These are phyloP conservation scores for Hirtodrosophila confusa DNA, from an alignment of 2,888 invertebrate species.

Conservation along the genomic window DNA sequence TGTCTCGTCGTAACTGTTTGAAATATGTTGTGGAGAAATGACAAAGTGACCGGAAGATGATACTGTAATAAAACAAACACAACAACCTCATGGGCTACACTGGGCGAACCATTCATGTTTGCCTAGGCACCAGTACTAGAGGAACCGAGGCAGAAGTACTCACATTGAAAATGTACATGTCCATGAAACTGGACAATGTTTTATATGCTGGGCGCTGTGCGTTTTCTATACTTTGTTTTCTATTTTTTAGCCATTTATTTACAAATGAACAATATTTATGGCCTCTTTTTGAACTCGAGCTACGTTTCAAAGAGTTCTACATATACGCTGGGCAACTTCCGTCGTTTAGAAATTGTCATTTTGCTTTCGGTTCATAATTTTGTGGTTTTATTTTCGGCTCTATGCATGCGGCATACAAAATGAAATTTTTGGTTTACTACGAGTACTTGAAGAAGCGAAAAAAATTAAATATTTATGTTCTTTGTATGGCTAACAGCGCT, in stretches of 20 bases:
- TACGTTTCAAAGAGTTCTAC: constrained; percentile 29
- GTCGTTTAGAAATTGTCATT: constrained; percentile 46
- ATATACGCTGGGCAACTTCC: constrained; percentile 49
- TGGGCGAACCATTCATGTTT: constrained; percentile 49
- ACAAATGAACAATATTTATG: constrained; percentile 79
- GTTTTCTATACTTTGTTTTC: constrained; percentile 46
- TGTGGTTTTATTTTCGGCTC: constrained; percentile 58
- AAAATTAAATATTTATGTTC: constrained; percentile 33
- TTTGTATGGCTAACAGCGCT: constrained; percentile 27
- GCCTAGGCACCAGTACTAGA: constrained; percentile 52
- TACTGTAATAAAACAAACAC: constrained; percentile 72
- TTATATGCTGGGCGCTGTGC: constrained; percentile 61
- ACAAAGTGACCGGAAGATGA: constrained; percentile 83
- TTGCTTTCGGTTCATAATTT: constrained; percentile 42
- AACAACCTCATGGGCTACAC: constrained; percentile 17
- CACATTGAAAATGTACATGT: constrained; percentile 50
- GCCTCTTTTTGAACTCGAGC: constrained; percentile 60
- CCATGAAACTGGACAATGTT: constrained; percentile 65
- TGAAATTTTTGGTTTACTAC: constrained; percentile 16
- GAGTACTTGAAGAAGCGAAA: constrained; percentile 1
- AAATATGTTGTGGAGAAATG: constrained; percentile 79
- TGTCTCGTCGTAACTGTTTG: constrained; percentile 73
- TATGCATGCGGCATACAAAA: constrained; percentile 49
- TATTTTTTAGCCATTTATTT: constrained; percentile 67
- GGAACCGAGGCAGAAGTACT: constrained; percentile 10